Percentiles rank a stretch among this genome's conserved stretches.
These are phyloP conservation scores for Drosophila mayaguana DNA, from an alignment of 2,888 invertebrate species.

Conservation along the genomic window DNA sequence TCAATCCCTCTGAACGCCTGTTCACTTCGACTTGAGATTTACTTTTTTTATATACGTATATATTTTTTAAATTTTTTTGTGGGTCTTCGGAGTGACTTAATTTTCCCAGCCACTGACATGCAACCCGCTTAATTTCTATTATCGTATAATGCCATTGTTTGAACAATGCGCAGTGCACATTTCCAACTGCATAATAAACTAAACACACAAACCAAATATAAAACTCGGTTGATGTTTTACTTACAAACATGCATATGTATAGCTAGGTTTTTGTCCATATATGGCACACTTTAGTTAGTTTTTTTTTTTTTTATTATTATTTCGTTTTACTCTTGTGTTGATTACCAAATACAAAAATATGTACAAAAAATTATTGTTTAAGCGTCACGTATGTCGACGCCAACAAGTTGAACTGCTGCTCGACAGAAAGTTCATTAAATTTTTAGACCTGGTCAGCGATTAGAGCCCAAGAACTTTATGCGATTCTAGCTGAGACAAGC, in stretches of 20 bases:
- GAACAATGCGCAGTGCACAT: constrained; percentile 69
- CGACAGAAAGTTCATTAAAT: constrained; percentile 21
- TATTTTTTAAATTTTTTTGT: constrained; percentile 30
- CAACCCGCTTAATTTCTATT: constrained; percentile 77
- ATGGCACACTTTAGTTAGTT: constrained; percentile 48
- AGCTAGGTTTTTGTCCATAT: constrained; percentile 19
- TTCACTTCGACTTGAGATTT: constrained; percentile 4
- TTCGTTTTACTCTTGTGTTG: constrained; percentile 22
- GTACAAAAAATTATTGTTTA: constrained; percentile 20
- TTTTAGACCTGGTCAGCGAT: constrained; percentile 50
- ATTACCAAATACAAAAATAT: constrained; percentile 63
- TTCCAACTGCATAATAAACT: constrained; percentile 74
- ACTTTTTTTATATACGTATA: constrained; percentile 4
- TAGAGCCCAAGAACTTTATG: constrained; percentile 38
- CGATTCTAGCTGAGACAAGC: constrained; percentile 27
- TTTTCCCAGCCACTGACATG: constrained; percentile 79
- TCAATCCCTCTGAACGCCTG: not conserved
- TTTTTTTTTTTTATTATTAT: not conserved
- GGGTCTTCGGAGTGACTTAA: constrained; percentile 68
- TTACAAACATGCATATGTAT: not conserved
- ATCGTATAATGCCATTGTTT: constrained; percentile 77
- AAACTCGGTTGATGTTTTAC: constrained; percentile 20
- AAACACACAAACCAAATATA: constrained; percentile 42
- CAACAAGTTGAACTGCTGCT: constrained; percentile 18
- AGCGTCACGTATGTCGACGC: constrained; percentile 60